phyloP scores from a whole-genome alignment of 2,888 invertebrate genomes.

The Pachydiplax longipennis region DNA sequence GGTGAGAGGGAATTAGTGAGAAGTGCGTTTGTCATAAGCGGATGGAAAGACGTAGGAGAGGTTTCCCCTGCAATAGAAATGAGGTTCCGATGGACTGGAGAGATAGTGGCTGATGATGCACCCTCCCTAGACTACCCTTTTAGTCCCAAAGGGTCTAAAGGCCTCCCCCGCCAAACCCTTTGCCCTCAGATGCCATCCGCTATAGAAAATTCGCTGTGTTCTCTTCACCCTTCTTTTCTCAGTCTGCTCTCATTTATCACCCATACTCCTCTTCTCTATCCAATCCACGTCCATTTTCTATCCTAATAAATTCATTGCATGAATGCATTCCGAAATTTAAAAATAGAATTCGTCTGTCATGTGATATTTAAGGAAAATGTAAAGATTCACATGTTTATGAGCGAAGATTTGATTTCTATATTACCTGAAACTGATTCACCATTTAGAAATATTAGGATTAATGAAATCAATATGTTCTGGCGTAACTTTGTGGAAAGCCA shows the following conservation, averaged over 20 bases:
- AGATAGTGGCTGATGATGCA: constrained; percentile 31
- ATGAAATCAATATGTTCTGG: too few relatives aligned
- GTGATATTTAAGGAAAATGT: too few relatives aligned
- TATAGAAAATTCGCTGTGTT: not conserved
- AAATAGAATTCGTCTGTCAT: too few relatives aligned
- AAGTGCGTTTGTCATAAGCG: not conserved
- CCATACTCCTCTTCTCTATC: not conserved
- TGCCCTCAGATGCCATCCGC: not conserved
- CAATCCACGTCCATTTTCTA: not conserved
- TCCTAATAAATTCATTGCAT: too few relatives aligned
- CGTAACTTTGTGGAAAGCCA: too few relatives aligned
- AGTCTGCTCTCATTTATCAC: not conserved
- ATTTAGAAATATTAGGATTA: too few relatives aligned
- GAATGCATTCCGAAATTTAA: too few relatives aligned
- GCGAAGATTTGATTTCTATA: too few relatives aligned
- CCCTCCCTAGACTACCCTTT: not conserved
- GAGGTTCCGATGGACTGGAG: constrained; percentile 15
- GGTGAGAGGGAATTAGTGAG: not conserved
- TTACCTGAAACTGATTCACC: too few relatives aligned
- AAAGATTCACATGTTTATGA: too few relatives aligned
- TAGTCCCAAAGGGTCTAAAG: not conserved
- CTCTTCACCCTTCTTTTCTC: not conserved
- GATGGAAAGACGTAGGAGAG: not conserved
- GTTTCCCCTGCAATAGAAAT: constrained; percentile 33
- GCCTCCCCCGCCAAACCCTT: not conserved